Evolutionary conservation across 2,797 vertebrate species (phyloP), one percentile per base, ranked within the genome.

Genomic region (Melanotaenia pygmaea): DNA sequence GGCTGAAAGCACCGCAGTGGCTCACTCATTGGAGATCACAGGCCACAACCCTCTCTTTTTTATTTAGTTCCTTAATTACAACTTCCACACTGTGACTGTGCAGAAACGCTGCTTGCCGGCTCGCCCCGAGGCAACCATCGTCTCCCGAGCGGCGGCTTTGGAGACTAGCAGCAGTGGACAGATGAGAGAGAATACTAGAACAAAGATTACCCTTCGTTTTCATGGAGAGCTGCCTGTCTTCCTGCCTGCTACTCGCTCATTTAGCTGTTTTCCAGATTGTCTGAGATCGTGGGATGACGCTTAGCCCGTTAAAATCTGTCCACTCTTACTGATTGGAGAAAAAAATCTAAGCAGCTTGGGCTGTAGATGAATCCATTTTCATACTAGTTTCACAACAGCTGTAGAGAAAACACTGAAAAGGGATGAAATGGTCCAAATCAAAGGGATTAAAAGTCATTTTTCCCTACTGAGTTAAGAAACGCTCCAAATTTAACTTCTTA

Each of bases 41-140:
- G 84, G 81, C 90, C 88, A 56, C 85, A 89, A 83, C 70, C 76
- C 72, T 86, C 90, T 87, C 86, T 89, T 88, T 91, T 86, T 93
- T 88, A 89, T 92, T 88, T 91, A 90, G 91, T 64, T 70, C 85
- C 86, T 83, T 94, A 94, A 94, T 94, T 94, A 94, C 90, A 92
- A 91, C 86, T 80, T 89, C 83, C 76, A 77, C 79, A 64, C 47
- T 70, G 83, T 78, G 79, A 87, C 84, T 80, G 70, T 24, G 83
- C 87, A 86, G 72, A 82, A 87, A 74, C 57, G 70, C 60, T 12
- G 80, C 77, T 72, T 5, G 65, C 13, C 67, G n/a, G 28, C 76
- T 84, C 34, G 51, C 82, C 83, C 74, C 1, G 28, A 68, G 86
- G 85, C 83, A 1, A 61, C 22, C 67, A 37, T 57, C 60, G 47